A percentile compares a stretch with the other conserved stretches of the same genome.
Conservation (phyloP, 2,888 invertebrate genomes). For the Drosophila meridiana region DNA sequence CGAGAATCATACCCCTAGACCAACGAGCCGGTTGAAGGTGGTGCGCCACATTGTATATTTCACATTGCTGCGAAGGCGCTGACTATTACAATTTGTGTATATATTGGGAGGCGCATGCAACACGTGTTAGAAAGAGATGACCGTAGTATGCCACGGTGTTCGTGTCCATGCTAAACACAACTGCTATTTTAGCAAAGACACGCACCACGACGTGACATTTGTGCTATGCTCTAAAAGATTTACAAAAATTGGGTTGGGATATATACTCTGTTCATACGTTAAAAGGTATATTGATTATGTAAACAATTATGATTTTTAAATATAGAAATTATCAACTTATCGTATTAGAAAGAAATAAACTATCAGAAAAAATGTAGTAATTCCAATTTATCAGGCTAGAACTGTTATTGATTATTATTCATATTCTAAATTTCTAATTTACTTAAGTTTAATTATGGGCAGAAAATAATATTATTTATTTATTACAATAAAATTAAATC, state of each 20-base stretch:
- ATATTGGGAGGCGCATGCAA: conserved; percentile 28
- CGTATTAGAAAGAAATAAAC: background rate
- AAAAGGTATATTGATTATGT: background rate
- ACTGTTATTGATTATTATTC: background rate
- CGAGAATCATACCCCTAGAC: conserved; percentile 85
- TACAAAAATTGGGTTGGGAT: no score
- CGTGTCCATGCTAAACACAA: conserved; percentile 22
- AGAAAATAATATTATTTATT: no score
- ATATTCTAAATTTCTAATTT: background rate
- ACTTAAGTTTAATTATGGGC: no score
- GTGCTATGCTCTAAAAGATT: background rate
- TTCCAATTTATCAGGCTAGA: background rate
- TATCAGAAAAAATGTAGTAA: background rate
- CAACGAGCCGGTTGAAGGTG: conserved; percentile 81
- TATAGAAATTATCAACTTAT: background rate
- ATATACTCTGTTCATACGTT: background rate
- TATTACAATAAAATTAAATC: background rate
- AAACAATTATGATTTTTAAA: background rate
- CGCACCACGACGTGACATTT: background rate
- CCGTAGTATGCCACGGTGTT: conserved; percentile 14
- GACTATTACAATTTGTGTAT: conserved; percentile 1
- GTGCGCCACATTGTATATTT: conserved; percentile 58
- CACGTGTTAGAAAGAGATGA: conserved; percentile 45
- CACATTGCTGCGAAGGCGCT: conserved; percentile 30
- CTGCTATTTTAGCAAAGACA: conserved; percentile 9